Percentiles rank a stretch among this genome's conserved stretches.
phyloP scores from a whole-genome alignment of 2,888 invertebrate species.

The Merodon equestris region DNA sequence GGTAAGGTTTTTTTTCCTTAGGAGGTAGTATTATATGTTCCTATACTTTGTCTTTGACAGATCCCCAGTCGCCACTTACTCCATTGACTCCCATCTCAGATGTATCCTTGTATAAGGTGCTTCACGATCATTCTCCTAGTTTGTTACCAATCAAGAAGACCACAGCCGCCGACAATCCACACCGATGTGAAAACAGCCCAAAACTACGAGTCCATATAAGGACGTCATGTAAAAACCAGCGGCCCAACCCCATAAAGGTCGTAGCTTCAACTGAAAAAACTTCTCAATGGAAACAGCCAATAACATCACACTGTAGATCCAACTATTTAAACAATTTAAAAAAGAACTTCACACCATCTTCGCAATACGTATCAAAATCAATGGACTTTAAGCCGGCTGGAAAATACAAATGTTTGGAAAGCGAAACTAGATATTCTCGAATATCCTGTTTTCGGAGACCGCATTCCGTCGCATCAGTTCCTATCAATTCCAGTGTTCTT shows the following conservation, averaged over 20 bases:
- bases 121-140: conserved; percentile 60
- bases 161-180: conserved; percentile 33
- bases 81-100: conserved; percentile 45
- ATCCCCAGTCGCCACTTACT: conserved; percentile 58
- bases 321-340: conserved; percentile 44
- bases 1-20: conserved; percentile 18
- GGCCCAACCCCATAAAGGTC: conserved; percentile 25
- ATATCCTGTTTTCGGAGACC: conserved; percentile 38
- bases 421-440: conserved; percentile 16
- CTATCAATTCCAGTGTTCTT: conserved; percentile 42
- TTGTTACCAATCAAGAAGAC: conserved; percentile 43
- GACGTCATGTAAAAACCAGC: background rate
- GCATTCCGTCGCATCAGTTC: conserved; percentile 2
- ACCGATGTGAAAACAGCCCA: conserved; percentile 28
- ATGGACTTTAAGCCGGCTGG: conserved; percentile 24
- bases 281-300: conserved; percentile 10
- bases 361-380: conserved; percentile 29
- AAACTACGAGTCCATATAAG: background rate
- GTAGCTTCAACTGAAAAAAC: conserved; percentile 25
- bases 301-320: conserved; percentile 12
- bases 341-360: conserved; percentile 38
- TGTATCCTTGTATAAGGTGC: conserved; percentile 28
- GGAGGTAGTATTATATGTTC: background rate
- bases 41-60: background rate
- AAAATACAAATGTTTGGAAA: background rate